phyloP scores from a whole-genome alignment of 2,113 vertebrate genomes.

The Phaethon lepturus region DNA sequence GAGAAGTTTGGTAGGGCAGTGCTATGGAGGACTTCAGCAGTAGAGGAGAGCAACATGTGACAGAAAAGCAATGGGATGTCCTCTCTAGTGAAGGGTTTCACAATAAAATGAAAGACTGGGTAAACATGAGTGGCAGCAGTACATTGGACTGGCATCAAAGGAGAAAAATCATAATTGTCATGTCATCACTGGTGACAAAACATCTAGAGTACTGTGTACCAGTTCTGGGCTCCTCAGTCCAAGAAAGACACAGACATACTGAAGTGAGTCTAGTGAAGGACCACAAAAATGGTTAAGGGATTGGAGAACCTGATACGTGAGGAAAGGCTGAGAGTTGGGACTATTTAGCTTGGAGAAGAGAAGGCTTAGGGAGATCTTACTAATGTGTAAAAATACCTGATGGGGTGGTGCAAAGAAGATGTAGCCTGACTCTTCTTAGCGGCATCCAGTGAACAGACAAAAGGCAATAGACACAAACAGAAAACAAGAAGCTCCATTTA shows the following conservation, averaged over 20 bases:
- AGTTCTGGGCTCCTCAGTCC: not conserved
- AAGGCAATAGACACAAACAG: not conserved
- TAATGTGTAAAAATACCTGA: not conserved
- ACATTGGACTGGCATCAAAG: not conserved
- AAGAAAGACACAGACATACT: not conserved
- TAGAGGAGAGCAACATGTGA: not conserved
- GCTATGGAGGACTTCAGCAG: not conserved
- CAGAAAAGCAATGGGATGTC: not conserved
- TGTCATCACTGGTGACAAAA: not conserved
- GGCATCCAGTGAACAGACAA: not conserved
- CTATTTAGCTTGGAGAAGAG: not conserved
- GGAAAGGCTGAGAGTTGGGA: not conserved
- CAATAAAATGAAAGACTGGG: not conserved
- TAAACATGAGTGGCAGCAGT: not conserved
- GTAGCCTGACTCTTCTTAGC: not conserved
- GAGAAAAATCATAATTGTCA: not conserved
- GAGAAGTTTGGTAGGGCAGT: not conserved
- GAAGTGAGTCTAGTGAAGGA: not conserved
- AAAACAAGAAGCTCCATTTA: not conserved
- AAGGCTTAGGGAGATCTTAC: not conserved
- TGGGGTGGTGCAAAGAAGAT: not conserved
- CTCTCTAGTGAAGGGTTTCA: not conserved
- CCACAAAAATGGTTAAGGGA: not conserved
- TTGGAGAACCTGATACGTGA: not conserved
- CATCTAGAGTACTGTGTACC: not conserved